Conservation (phyloP, 2,888 invertebrate species). For the Osedax fenrisi region DNA sequence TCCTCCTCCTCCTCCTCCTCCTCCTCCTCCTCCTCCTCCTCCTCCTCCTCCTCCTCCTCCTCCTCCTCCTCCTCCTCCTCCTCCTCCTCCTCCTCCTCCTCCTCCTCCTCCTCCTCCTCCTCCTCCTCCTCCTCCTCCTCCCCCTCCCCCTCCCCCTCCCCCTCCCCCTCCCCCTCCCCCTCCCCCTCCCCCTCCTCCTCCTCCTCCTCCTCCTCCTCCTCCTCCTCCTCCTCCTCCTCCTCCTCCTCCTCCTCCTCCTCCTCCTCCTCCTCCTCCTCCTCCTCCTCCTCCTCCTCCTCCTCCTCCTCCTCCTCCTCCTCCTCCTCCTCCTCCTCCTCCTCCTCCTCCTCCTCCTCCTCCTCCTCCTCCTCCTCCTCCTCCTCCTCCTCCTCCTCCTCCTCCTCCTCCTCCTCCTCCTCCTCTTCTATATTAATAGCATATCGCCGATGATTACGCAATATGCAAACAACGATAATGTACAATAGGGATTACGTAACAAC, state of each 20-base stretch:
- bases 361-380: conserved; percentile 8
- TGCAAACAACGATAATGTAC: too few relatives aligned
- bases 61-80: neutral
- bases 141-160: conserved; percentile 7
- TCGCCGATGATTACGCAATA: too few relatives aligned
- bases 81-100: conserved; percentile 1
- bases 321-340: conserved; percentile 2
- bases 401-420: conserved; percentile 36
- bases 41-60: too few relatives aligned
- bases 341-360: conserved; percentile 35
- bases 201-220: neutral
- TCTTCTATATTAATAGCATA: too few relatives aligned
- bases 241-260: neutral
- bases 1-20: conserved; percentile 35
- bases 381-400: conserved; percentile 35
- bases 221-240: conserved; percentile 2
- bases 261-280: conserved; percentile 2
- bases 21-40: conserved; percentile 35
- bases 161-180: conserved; percentile 7
- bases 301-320: conserved; percentile 35
- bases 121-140: conserved; percentile 31
- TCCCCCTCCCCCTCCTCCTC: neutral
- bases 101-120: conserved; percentile 34
- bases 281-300: conserved; percentile 2
- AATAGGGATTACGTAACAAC: too few relatives aligned